These are phyloP conservation scores for Halichoeres trimaculatus DNA, from an alignment of 2,113 vertebrate species.

Conservation along the genomic window DNA sequence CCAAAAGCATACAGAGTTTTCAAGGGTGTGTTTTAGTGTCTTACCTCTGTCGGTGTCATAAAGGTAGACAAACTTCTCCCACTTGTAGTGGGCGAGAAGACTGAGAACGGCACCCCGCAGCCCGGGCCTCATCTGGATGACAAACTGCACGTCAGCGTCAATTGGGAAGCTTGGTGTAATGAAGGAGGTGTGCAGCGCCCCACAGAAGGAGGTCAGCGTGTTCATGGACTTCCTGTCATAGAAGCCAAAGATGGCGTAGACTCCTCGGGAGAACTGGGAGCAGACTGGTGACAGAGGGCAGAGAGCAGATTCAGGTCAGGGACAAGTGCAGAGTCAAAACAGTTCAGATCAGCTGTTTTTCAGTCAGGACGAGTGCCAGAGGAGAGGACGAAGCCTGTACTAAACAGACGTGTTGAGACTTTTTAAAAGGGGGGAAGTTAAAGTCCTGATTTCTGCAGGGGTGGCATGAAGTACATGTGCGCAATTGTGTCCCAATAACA, in stretches of 20 bases:
- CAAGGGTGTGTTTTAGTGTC: constrained; percentile 42
- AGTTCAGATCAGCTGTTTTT: constrained; percentile 1
- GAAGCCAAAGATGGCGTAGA: constrained; percentile 99
- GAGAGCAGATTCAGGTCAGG: constrained; percentile 58
- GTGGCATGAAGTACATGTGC: neutral
- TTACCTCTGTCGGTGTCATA: constrained; percentile 98
- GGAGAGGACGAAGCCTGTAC: neutral
- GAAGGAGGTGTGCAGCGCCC: constrained; percentile 97
- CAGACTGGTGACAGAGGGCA: constrained; percentile 87
- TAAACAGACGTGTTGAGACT: neutral
- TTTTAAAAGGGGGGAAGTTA: neutral
- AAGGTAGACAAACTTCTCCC: constrained; percentile 98
- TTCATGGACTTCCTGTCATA: constrained; percentile 99
- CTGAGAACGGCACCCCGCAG: constrained; percentile 92
- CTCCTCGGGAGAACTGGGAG: constrained; percentile 98
- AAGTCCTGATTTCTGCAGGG: neutral
- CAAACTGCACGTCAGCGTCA: constrained; percentile 95
- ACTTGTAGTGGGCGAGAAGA: constrained; percentile 93
- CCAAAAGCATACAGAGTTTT: constrained; percentile 4
- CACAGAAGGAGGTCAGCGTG: constrained; percentile 97
- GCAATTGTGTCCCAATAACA: no score
- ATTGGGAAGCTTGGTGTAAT: constrained; percentile 97
- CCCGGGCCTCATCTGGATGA: constrained; percentile 96
- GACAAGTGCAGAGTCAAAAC: constrained; percentile 13
- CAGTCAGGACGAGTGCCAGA: neutral